Evolutionary conservation across 2,113 vertebrate genomes (phyloP), one percentile per base, ranked within the genome.

Genomic region (Crotalus viridis): DNA sequence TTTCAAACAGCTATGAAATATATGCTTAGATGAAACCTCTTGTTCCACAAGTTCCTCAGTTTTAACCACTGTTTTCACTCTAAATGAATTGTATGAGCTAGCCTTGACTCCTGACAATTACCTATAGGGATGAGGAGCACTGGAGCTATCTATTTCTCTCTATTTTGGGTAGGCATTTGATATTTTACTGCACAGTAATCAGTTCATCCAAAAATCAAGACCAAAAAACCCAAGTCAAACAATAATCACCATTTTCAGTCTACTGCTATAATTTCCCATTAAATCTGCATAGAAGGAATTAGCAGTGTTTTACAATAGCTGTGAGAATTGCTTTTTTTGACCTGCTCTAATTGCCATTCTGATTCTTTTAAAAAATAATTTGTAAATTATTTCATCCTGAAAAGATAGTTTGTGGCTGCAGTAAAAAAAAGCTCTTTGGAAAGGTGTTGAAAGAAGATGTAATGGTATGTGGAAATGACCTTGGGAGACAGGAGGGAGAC

Each of bases 291-390:
- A 97, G 95, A 94, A 98, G 97, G 98, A 98, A 98, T 98, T 98
- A 98, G 95, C 94, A 95, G 93, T 95, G 96, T 98, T 97, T 96
- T 98, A 98, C 95, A 96, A 96, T 95, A 98, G 97, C 97, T 98
- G 95, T 95, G 95, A 97, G 94, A 96, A 93, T 92, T 97, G 87
- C 94, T 96, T 92, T 96, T 96, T 96, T 96, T 97, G 94, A 96
- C 94, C 95, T 95, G 86, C 0, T 88, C 51, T 81, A 95, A 93
- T 97, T 97, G 94, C 93, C 94, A 93, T 93, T 96, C 85, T 96
- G 97, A 96, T 96, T 98, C 96, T 97, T 97, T 96, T 94, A 95
- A 96, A 91, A 97, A 96, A 85, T 95, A 96, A 95, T 95, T 96
- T 96, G 95, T 94, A 96, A 97, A 97, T 87, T 94, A 0, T 90